These are phyloP conservation scores for Oxycera nigricornis DNA, from an alignment of 2,888 invertebrate species.

Conservation along the genomic window DNA sequence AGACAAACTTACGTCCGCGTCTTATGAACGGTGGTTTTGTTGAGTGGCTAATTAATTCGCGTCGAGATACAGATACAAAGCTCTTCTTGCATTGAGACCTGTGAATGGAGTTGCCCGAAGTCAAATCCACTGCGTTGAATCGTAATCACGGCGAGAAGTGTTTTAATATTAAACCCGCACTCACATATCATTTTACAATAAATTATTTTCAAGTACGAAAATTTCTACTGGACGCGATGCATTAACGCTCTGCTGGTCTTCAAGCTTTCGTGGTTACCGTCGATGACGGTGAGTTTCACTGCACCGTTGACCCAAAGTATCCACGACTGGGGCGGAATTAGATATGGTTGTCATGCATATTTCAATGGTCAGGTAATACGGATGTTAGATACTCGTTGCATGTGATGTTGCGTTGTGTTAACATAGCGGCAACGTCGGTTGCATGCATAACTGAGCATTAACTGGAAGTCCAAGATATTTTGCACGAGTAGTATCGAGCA, in stretches of 20 bases:
- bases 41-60: neutral
- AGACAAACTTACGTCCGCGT: too few species aligned
- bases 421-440: too few species aligned
- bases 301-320: neutral
- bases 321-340: neutral
- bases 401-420: neutral
- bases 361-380: neutral
- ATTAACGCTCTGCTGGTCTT: neutral
- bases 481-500: too few species aligned
- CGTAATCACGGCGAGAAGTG: neutral
- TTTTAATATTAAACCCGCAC: constrained; percentile 1
- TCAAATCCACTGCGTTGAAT: neutral
- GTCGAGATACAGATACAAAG: neutral
- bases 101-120: neutral
- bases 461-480: too few species aligned
- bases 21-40: neutral
- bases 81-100: neutral
- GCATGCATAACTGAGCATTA: too few species aligned
- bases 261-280: neutral
- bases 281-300: neutral
- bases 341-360: neutral
- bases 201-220: constrained; percentile 20
- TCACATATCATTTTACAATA: constrained; percentile 13
- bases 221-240: neutral
- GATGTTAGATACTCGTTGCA: neutral